Evolutionary conservation across 2,797 vertebrate species (phyloP), one percentile per base, ranked within the genome.

Genomic region (Anas capensis): DNA sequence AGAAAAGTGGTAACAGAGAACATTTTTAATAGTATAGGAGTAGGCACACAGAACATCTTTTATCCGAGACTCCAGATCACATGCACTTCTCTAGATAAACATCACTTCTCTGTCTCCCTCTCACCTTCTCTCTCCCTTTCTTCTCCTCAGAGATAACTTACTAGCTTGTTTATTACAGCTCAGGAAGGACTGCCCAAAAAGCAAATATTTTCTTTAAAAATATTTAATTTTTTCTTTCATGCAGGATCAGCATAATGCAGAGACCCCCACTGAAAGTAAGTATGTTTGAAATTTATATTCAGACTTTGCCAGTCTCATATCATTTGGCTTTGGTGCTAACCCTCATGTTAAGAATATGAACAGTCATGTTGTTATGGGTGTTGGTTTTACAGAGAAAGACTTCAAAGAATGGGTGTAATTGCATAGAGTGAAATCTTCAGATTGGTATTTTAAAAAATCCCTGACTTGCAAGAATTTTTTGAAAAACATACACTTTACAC

Each of bases 231-330:
- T 48, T 48, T 48, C 48, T 48, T 48, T 72, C 16, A 2, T 76
- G 14, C 27, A 97, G 97, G 77, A 93, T 14, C 85, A 88, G 21
- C 42, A 93, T 78, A 78, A 49, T 48, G 6, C 21, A 51, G 51
- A 69, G 40, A 23, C 1, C 20, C 1, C 4, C 19, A 62, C 9
- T 58, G 96, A 95, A 95, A 96, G 98, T 98, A 97, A 97, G 54
- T 51, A 27, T 51, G 7, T 70, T 15, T 62, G 10, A 72, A 69
- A 27, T 91, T 71, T 53, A 20, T 42, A 54, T 75, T 78, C 13
- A 26, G 13, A 48, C 6, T 90, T 79, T 86, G 3, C 8, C 2
- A 5, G 53, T 92, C 23, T 14, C 2, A 0, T 72, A 13, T 71
- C 70, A 10, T 33, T 90, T 85, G 27, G 6, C 2, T 0, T 64